Evolutionary conservation across 2,888 invertebrate genomes (phyloP).

Genomic region (Trissolcus brochymenae): DNA sequence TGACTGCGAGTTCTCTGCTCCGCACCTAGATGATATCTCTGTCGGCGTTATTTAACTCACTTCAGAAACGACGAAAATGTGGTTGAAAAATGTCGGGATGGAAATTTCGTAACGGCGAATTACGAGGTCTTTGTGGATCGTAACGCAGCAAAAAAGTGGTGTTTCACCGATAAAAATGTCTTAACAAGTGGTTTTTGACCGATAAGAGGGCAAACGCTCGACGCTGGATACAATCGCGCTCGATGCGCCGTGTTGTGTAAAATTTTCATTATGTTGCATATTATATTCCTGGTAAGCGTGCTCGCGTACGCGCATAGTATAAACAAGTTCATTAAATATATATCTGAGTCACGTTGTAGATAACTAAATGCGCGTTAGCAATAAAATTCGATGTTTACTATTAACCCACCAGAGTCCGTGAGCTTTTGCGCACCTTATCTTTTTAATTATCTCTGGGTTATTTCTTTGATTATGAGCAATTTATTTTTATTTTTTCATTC

Average conservation of each 20-base stretch:
- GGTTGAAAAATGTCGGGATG: conserved; percentile 28
- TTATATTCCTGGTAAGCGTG: conserved; percentile 49
- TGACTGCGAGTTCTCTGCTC: conserved; percentile 18
- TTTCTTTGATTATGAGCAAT: conserved; percentile 22
- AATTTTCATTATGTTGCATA: conserved; percentile 59
- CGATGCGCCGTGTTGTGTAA: conserved; percentile 50
- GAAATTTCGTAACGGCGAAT: conserved; percentile 56
- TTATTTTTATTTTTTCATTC: too few species aligned
- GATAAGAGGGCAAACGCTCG: conserved; percentile 61
- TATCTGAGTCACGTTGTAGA: conserved; percentile 57
- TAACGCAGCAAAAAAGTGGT: conserved; percentile 49
- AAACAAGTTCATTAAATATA: conserved; percentile 58
- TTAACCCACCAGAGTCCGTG: conserved; percentile 39
- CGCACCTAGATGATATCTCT: conserved; percentile 15
- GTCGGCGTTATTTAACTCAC: conserved; percentile 32
- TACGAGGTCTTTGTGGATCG: conserved; percentile 52
- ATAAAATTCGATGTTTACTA: conserved; percentile 52
- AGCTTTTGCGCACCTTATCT: conserved; percentile 33
- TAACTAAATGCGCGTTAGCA: conserved; percentile 56
- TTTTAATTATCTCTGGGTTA: conserved; percentile 49
- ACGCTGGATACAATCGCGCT: conserved; percentile 50
- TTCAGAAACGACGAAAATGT: conserved; percentile 26
- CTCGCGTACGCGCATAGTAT: conserved; percentile 51
- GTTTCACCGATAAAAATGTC: conserved; percentile 61
- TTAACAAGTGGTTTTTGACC: conserved; percentile 62